Evolutionary conservation across 1,140 invertebrate species (phyloP).

Genomic region (Homalodisca vitripennis): DNA sequence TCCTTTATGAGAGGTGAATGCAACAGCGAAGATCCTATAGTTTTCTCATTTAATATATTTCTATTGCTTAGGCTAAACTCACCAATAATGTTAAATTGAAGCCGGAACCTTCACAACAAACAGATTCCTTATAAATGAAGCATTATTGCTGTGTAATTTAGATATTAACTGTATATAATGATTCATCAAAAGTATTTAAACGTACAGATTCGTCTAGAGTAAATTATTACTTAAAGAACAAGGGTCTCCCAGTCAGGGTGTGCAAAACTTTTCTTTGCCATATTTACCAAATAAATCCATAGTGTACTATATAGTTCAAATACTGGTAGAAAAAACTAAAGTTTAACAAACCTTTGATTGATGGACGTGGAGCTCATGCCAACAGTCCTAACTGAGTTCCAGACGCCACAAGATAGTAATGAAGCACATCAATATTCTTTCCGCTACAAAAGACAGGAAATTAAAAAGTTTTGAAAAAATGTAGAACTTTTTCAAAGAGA

Average conservation of each 20-base stretch:
- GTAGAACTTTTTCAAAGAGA: not conserved
- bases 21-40: not conserved
- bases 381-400: conserved; percentile 28
- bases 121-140: no score
- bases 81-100: no score
- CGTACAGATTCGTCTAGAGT: not conserved
- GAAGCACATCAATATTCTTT: conserved; percentile 24
- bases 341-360: not conserved
- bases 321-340: conserved; percentile 25
- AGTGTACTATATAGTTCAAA: conserved; percentile 18
- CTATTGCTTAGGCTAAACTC: no score
- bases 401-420: not conserved
- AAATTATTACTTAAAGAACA: not conserved
- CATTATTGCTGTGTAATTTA: no score
- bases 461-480: no score
- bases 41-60: no score
- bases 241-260: not conserved
- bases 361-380: conserved; percentile 23
- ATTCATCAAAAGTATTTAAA: no score
- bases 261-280: conserved; percentile 7
- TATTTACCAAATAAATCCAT: conserved; percentile 18
- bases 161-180: no score
- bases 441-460: no score
- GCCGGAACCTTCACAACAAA: no score
- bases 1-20: not conserved